Evolutionary conservation across 2,113 vertebrate species (phyloP).

Genomic region (Calyptomena viridis): DNA sequence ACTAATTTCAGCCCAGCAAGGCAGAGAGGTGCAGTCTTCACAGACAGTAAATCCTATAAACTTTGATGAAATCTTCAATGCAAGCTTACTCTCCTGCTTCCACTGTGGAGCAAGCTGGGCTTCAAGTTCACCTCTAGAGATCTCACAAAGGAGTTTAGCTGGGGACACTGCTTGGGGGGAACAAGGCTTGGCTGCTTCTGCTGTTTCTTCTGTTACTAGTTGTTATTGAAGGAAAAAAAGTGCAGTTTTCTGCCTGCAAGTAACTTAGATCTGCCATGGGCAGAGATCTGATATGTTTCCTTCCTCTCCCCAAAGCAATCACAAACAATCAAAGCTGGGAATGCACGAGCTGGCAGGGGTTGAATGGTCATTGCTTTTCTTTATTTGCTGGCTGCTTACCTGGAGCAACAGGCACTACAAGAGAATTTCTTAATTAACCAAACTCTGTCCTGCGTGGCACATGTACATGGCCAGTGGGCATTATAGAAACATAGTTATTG

Average conservation of each 20-base stretch:
- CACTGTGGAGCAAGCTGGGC: background rate
- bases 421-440: background rate
- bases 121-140: background rate
- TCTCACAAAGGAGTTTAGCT: background rate
- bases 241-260: background rate
- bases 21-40: background rate
- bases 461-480: background rate
- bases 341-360: background rate
- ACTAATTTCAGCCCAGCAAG: background rate
- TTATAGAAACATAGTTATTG: background rate
- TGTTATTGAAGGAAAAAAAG: background rate
- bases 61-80: background rate
- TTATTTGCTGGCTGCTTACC: background rate
- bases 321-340: background rate
- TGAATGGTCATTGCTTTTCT: background rate
- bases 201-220: background rate
- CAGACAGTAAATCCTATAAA: background rate
- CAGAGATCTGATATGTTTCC: background rate
- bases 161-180: fast-evolving
- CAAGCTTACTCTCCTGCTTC: background rate
- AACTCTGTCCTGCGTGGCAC: background rate
- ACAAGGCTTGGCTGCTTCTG: background rate
- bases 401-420: background rate
- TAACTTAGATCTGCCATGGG: background rate
- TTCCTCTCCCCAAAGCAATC: background rate